Base-by-base conservation (phyloP, 2,113 vertebrate genomes). In the Mugil cephalus region DNA sequence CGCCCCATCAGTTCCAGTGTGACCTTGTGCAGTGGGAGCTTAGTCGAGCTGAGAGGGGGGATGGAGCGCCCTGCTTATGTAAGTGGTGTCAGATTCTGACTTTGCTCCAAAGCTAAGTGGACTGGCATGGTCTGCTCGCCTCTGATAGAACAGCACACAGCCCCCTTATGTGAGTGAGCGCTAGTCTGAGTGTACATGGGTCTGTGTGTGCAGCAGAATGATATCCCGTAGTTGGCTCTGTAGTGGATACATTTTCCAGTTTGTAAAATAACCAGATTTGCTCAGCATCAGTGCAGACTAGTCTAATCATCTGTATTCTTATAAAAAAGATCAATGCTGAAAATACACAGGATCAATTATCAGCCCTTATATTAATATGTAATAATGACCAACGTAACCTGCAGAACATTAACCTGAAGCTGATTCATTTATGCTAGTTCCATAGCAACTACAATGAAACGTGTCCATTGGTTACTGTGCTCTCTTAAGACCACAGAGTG, bases 41-140 rank as follows among this genome's bases (percentile, higher is more conserved):
- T 74, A 84, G 80, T 69, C 0, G 13, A 63, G 53, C 72, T 42
- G 59, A 48, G 47, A 54, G 47, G 55, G n/a, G 70, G 79, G 74
- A 43, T 43, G 61, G 46, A 71, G 79, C 75, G 60, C 83, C 70
- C 58, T 24, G 72, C 55, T 88, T 87, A 87, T 79, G 64, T 85
- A 86, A 85, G 82, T 68, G 58, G 75, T 89, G 80, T 85, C 79
- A 84, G 42, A 80, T 75, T 89, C 47, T 68, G 81, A 82, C 70
- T 47, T 53, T 82, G 30, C 52, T 69, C 58, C 47, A 58, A n/a
- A 52, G 74, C 63, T 80, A 71, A 88, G 72, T 46, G 77, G 69
- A 48, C 85, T 53, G 52, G 40, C 76, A 21, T 34, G 77, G 69
- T 74, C 39, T 74, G 74, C 61, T 66, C 65, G 50, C 55, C 36